Evolutionary conservation across 2,888 invertebrate genomes (phyloP).

Genomic region (Lycaena phlaeas): DNA sequence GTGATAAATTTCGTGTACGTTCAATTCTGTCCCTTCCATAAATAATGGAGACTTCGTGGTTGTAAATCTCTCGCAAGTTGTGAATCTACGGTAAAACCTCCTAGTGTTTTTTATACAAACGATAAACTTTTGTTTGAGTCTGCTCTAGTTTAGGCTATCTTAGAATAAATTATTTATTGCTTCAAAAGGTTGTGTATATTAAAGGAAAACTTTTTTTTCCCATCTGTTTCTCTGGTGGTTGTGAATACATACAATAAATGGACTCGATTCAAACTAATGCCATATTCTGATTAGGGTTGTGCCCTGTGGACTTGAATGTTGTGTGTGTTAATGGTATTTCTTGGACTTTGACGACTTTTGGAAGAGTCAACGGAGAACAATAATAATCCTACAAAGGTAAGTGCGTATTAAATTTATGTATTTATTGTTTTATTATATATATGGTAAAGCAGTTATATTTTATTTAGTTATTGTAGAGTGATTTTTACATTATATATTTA

Average conservation of each 20-base stretch:
- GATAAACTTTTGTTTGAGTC: too few species aligned
- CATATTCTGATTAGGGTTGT: constrained; percentile 41
- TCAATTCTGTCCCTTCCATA: constrained; percentile 30
- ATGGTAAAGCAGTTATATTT: too few species aligned
- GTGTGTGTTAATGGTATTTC: constrained; percentile 34
- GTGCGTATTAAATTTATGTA: not conserved
- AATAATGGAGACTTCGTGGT: constrained; percentile 42
- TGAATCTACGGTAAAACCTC: constrained; percentile 35
- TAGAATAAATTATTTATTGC: constrained; percentile 10
- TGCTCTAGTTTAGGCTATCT: constrained; percentile 31
- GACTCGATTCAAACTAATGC: constrained; percentile 44
- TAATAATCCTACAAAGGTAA: not conserved
- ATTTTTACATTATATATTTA: too few species aligned
- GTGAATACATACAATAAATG: constrained; percentile 57
- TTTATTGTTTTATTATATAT: too few species aligned
- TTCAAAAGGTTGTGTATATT: constrained; percentile 38
- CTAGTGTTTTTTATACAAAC: constrained; percentile 34
- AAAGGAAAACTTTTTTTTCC: constrained; percentile 19
- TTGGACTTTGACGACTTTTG: constrained; percentile 31
- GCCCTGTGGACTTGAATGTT: constrained; percentile 28
- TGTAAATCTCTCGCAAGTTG: constrained; percentile 55
- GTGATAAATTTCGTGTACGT: constrained; percentile 45
- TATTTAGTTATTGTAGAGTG: too few species aligned
- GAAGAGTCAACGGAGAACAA: not conserved
- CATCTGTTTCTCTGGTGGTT: constrained; percentile 41